Evolutionary conservation across 2,888 invertebrate species (phyloP), one percentile per base, ranked within the genome.

Genomic region (Hylaea fasciaria): DNA sequence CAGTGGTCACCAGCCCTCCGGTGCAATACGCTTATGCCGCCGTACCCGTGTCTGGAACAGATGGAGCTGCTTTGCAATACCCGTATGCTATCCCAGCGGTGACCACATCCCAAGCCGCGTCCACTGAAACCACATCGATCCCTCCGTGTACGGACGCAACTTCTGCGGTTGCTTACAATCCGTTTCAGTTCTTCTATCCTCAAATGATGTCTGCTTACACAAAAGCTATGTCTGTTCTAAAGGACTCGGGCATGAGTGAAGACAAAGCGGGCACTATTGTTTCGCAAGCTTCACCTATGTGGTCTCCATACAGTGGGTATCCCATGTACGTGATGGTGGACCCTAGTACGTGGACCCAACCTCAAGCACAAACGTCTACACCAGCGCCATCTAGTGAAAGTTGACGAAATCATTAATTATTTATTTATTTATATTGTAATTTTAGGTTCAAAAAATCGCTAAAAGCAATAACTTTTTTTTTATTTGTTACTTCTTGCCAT

Each of bases 291-390:
- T 66, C 86, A 46, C 78, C 85, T 0, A 74, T 74, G 57, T 90
- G 89, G 88, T 78, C 87, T 2, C 72, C 80, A 44, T 71, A 83
- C 1, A 85, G 84, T 41, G 69, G 80, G 4, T 90, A 89, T 67
- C 87, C 91, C 0, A 83, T 85, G 72, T 91, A 91, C 55, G 74
- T 91, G 11, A 86, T 89, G 86, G 75, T 91, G 46, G 87, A 88
- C 62, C 90, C 91, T 7, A 78, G 70, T 52, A 65, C 83, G 0
- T 91, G 89, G 89, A 66, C 77, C 1, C 83, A 84, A 50, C 70
- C 67, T 17, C 82, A 83, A 72, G 65, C 78, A 9, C 64, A 80
- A 12, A 59, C 78, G n/a, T 22, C 74, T 45, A 61, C 78, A 48
- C 61, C 78, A 49, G 57, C 74, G 2, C 66, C 76, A 17, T 28